Evolutionary conservation across 2,888 invertebrate species (phyloP), one percentile per base, ranked within the genome.

Genomic region (Parnassius apollo): DNA sequence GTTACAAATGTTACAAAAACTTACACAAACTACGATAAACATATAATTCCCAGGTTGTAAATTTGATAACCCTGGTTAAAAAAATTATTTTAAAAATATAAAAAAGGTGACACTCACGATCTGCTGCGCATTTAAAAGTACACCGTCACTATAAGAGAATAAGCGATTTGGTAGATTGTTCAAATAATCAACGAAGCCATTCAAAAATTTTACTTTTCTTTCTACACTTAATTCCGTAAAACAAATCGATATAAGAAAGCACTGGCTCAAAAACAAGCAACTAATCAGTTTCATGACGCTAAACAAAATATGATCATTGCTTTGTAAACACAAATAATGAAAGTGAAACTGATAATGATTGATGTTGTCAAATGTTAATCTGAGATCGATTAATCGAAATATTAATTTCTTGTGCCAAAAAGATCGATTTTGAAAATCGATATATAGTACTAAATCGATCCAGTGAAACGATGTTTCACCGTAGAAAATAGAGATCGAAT

Each of bases 121-220:
- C 76, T 86, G 82, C 66, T 86, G 85, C 75, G 88, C 84, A 80
- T 77, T 85, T 72, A 87, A 67, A 53, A 93, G 72, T 63, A 80
- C 77, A 65, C 86, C 89, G 66, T 90, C 91, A 68, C 90, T 86
- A 71, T 91, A 92, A 49, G 76, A 77, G 74, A 88, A 91, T 53
- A 77, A 68, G 64, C 86, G 88, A 69, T 88, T 81, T 54, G 91
- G 88, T 67, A 89, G 80, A 69, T 83, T 83, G 77, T 93, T 93
- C 69, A 92, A 82, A 77, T 88, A 85, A 46, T 88, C 74, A 66
- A 93, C 71, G 68, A 93, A 88, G 67, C 76, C 83, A 80, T 75
- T 82, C 65, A 81, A 80, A 61, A 86, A 73, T 62, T 80, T 84
- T 42, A 76, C 76, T 66, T 80, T 81, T 66, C 72, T 76, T 59